These are phyloP conservation scores for Porites divaricata DNA, from an alignment of 92 coral and sea anemone species.

Conservation along the genomic window DNA sequence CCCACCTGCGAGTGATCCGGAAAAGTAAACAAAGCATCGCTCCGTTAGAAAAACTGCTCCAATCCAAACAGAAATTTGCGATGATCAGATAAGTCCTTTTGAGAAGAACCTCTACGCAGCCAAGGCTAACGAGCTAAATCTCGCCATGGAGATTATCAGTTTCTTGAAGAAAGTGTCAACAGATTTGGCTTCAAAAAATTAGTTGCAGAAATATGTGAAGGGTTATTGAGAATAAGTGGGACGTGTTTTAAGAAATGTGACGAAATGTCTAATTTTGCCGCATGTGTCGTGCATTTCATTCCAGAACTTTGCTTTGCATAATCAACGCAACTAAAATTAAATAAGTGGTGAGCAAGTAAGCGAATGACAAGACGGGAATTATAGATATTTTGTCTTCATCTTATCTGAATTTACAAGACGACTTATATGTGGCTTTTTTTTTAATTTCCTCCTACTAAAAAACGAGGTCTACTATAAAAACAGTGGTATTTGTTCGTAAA, in stretches of 20 bases:
- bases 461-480: background rate
- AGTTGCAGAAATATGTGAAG: slow-evolving; percentile 25
- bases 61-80: background rate
- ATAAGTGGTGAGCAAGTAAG: background rate
- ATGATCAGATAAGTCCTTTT: background rate
- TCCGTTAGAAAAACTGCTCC: slow-evolving; percentile 4
- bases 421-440: background rate
- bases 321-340: slow-evolving; percentile 12
- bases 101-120: background rate
- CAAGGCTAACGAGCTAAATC: background rate
- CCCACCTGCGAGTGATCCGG: slow-evolving; percentile 39
- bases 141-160: background rate
- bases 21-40: slow-evolving; percentile 34
- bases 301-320: slow-evolving; percentile 16
- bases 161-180: too few species aligned
- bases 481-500: background rate
- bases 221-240: slow-evolving; percentile 11
- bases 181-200: slow-evolving; percentile 3
- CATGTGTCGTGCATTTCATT: slow-evolving; percentile 3
- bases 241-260: slow-evolving; percentile 38
- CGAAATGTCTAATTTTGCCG: slow-evolving; percentile 63
- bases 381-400: background rate
- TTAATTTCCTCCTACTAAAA: background rate
- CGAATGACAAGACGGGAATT: background rate
- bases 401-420: background rate